Percentiles rank a stretch among this genome's conserved stretches.
phyloP scores from a whole-genome alignment of 1,140 invertebrate genomes.

The Drosophila saltans region DNA sequence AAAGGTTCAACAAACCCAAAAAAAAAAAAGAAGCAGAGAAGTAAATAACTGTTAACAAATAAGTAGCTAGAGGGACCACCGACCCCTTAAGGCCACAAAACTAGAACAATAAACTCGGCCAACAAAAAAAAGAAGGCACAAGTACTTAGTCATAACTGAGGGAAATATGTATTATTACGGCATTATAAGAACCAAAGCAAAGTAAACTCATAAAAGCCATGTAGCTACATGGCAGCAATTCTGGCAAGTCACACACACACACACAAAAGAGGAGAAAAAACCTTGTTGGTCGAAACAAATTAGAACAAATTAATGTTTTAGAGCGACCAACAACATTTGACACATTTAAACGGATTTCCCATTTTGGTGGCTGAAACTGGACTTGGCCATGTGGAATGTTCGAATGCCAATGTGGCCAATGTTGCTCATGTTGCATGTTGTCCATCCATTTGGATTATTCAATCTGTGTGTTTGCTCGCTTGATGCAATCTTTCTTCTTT shows the following conservation, averaged over 20 bases:
- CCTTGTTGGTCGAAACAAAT: slow-evolving; percentile 48
- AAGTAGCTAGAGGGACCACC: slow-evolving; percentile 8
- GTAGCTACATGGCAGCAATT: slow-evolving; percentile 14
- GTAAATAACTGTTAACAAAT: slow-evolving; percentile 48
- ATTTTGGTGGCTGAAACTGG: slow-evolving; percentile 5
- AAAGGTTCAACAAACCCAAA: slow-evolving; percentile 53
- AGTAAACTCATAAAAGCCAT: slow-evolving; percentile 15
- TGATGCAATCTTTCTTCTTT: slow-evolving; percentile 50
- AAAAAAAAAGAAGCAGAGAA: slow-evolving; percentile 18
- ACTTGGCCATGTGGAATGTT: slow-evolving; percentile 47
- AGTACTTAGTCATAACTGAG: slow-evolving; percentile 12
- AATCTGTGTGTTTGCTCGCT: slow-evolving; percentile 21
- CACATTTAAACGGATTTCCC: slow-evolving; percentile 31
- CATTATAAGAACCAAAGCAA: slow-evolving; percentile 35
- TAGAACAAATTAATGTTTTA: slow-evolving; percentile 48
- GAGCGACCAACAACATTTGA: slow-evolving; percentile 24
- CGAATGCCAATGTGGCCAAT: not conserved
- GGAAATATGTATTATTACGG: slow-evolving; percentile 54
- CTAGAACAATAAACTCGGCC: slow-evolving; percentile 64
- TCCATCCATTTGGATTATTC: slow-evolving; percentile 52
- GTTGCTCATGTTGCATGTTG: slow-evolving; percentile 29
- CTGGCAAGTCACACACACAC: slow-evolving; percentile 48
- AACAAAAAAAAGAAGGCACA: slow-evolving; percentile 11
- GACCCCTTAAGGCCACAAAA: slow-evolving; percentile 21
- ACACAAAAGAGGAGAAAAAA: not conserved